Percentiles rank a stretch among this genome's conserved stretches.
Conservation (phyloP, 2,888 invertebrate species). For the Blastobasis lacticolella region DNA sequence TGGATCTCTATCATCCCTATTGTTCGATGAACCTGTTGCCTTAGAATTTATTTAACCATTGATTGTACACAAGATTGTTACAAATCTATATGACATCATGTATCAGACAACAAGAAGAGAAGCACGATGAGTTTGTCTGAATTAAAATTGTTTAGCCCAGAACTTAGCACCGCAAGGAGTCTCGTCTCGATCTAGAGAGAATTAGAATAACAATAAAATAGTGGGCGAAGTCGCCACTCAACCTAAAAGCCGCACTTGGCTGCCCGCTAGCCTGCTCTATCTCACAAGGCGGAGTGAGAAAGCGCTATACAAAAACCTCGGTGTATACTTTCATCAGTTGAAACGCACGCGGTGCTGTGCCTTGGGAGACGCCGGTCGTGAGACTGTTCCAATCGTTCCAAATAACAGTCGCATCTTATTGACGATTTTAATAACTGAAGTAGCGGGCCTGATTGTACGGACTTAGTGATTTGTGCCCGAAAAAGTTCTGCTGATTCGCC, state of each 20-base stretch:
- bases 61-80: too few species aligned
- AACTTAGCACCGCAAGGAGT: constrained; percentile 1
- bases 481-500: neutral
- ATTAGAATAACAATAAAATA: constrained; percentile 58
- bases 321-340: constrained; percentile 71
- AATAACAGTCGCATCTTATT: constrained; percentile 49
- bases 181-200: constrained; percentile 24
- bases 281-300: constrained; percentile 44
- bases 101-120: too few species aligned
- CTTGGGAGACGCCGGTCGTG: constrained; percentile 47
- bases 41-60: neutral
- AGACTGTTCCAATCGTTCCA: constrained; percentile 30
- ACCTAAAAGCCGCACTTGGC: constrained; percentile 47
- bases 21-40: too few species aligned
- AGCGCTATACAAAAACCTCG: constrained; percentile 69
- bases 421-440: constrained; percentile 48
- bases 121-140: too few species aligned
- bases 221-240: constrained; percentile 60
- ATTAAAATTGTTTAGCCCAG: too few species aligned
- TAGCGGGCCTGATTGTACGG: constrained; percentile 33
- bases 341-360: constrained; percentile 67
- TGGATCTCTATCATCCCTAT: too few species aligned
- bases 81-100: too few species aligned
- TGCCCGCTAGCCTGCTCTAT: constrained; percentile 40
- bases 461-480: constrained; percentile 31